Evolutionary conservation across 2,888 invertebrate species (phyloP).

Genomic region (Dysmachus trigonus): DNA sequence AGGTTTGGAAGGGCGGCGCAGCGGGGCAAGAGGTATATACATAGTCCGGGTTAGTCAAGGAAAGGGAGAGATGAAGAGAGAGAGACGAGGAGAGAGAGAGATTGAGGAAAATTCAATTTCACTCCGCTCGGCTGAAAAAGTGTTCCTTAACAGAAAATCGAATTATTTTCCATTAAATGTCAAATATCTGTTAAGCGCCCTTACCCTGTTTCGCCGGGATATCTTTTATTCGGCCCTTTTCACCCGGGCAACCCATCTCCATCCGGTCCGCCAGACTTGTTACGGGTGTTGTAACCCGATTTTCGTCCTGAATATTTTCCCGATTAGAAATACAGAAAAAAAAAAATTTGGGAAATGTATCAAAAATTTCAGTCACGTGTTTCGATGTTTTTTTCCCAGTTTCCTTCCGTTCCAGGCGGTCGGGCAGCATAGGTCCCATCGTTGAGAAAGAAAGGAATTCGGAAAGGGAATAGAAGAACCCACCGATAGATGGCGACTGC

Average conservation of each 20-base stretch:
- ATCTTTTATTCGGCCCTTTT: slow-evolving; percentile 23
- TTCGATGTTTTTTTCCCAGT: slow-evolving; percentile 48
- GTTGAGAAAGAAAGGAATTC: neutral
- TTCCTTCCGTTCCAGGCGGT: slow-evolving; percentile 32
- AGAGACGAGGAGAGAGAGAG: neutral
- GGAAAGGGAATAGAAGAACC: neutral
- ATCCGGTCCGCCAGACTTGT: neutral
- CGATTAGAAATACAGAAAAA: neutral
- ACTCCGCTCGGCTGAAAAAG: neutral
- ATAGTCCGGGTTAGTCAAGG: neutral
- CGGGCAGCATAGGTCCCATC: neutral
- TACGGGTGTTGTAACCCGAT: slow-evolving; percentile 34
- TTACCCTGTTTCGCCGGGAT: neutral
- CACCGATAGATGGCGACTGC: slow-evolving; percentile 8
- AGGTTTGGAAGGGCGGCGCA: too few relatives aligned
- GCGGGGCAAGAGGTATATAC: too few relatives aligned
- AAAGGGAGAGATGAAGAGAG: neutral
- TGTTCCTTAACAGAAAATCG: slow-evolving; percentile 31
- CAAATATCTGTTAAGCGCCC: slow-evolving; percentile 35
- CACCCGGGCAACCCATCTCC: neutral
- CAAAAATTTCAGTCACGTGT: slow-evolving; percentile 49
- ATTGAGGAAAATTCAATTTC: slow-evolving; percentile 16
- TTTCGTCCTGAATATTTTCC: slow-evolving; percentile 32
- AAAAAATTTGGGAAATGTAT: slow-evolving; percentile 32
- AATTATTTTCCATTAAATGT: slow-evolving; percentile 41